These are phyloP conservation scores for Gallinago jamesoni DNA, from an alignment of 2,113 vertebrate species.

Conservation along the genomic window DNA sequence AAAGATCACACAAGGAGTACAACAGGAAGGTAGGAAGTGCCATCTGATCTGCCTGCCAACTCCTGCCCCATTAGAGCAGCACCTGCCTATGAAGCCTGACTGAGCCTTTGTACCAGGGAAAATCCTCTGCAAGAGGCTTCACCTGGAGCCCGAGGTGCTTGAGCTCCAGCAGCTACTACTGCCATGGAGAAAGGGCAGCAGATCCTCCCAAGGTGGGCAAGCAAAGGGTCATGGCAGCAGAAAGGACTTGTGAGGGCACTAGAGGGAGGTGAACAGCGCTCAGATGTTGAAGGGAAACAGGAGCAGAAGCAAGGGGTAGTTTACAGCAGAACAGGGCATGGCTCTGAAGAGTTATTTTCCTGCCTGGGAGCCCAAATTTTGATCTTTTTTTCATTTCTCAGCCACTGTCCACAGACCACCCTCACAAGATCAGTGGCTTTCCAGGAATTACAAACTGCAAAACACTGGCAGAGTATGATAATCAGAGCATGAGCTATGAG, in stretches of 20 bases:
- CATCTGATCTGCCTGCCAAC: accelerated
- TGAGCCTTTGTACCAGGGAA: not conserved
- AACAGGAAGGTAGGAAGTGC: not conserved
- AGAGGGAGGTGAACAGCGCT: not conserved
- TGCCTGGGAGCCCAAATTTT: not conserved
- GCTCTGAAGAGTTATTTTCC: not conserved
- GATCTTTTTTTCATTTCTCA: not conserved
- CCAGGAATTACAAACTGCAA: not conserved
- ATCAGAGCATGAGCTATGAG: not conserved
- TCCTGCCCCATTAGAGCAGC: not conserved
- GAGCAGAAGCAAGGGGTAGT: not conserved
- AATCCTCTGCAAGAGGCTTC: not conserved
- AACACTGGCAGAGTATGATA: not conserved
- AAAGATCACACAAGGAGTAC: not conserved
- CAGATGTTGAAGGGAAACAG: not conserved
- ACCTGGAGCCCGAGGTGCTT: not conserved
- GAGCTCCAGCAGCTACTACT: not conserved
- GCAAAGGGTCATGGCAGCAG: not conserved
- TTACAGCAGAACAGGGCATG: not conserved
- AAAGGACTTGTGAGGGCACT: not conserved
- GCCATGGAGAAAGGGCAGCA: not conserved
- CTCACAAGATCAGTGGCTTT: not conserved
- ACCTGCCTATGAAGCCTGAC: accelerated
- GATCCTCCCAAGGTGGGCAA: not conserved
- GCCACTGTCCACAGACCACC: not conserved